Base-by-base conservation (phyloP, 2,113 vertebrate genomes). In the Lepidothrix coronata region DNA sequence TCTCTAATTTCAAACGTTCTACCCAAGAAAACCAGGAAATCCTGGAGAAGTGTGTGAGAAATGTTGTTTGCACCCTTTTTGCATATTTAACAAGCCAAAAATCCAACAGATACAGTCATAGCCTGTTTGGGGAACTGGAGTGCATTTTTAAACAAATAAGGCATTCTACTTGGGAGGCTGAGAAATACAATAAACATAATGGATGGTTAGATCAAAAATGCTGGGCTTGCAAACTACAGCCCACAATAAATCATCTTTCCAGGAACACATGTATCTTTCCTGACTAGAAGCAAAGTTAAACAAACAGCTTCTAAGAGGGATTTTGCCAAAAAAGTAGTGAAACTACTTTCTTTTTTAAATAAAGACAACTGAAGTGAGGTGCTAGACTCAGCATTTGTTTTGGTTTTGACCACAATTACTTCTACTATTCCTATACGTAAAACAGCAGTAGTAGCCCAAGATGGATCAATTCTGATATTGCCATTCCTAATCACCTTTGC, bases 91-190 rank as follows among this genome's bases (percentile, higher is more conserved):
- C 21, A 85, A 80, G 75, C 37, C 25, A 83, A 76, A 89, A 92
- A 92, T 46, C n/a, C 55, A 92, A 41, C 12, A 37, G 82, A 85
- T 51, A 85, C 4, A 93, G 67, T 83, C 75, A 85, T 3, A 76
- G 75, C 12, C 37, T 80, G 25, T 66, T 90, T 46, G n/a, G 30
- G 37, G 15, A 93, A 70, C 0, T 51, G 66, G 11, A 92, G 28
- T 41, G 55, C 62, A 33, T 54, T 96, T 92, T 91, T 89, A 84
- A 48, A 93, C 83, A 96, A 96, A 94, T 85, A 92, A 80, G 76
- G 94, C 61, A 55, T 94, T 95, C 79, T 80, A 28, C 52, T 80
- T 84, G 68, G 37, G 68, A 92, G 61, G 51, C 3, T 43, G 43
- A 86, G 76, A 76, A 95, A 88, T 46, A 86, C 72, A 95, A 74